Evolutionary conservation across 1,140 invertebrate genomes (phyloP), one percentile per base, ranked within the genome.

Genomic region (Zaprionus tsacasi): DNA sequence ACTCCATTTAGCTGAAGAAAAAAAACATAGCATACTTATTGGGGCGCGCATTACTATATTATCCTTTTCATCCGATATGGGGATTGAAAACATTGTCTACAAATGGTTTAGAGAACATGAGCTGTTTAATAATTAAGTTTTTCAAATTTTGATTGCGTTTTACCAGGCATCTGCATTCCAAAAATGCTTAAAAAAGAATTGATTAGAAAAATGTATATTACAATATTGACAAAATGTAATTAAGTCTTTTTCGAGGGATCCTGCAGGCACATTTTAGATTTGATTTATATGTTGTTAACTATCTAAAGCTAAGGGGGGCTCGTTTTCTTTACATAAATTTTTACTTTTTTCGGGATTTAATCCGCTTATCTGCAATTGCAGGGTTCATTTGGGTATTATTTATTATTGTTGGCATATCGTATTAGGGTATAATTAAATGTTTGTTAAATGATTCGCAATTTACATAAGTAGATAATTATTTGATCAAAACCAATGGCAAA

Each of bases 101-200:
- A 2, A 30, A 30, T 30, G 27, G 35, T 12, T 40, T 15, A 59
- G 40, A 66, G 57, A 70, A 50, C 57, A 68, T 68, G 48, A 48
- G 13, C 36, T 12, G 21, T 8, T 6, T 6, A 11, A 2, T 48
- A 21, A 21, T 33, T 0, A 48, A 27, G 15, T 43, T 13, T 50
- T 43, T 63, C 8, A 27, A 56, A 50, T 25, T 50, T 6, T 50
- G n/a, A 33, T 59, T 27, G n/a, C 21, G 12, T 6, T 21, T 25
- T 21, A 54, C 35, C 56, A 54, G 45, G 45, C 45, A 69, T 40
- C 0, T 40, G 35, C 45, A 68, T 58, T 68, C 55, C 55, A 60
- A 21, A 13, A 40, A 67, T 67, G 61, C 61, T 65, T 65, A 55
- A 65, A 10, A 40, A 40, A 56, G 52, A 56, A 33, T 66, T 17